Conservation (phyloP, 2,113 vertebrate species). For the Trematocara unimaculatum region DNA sequence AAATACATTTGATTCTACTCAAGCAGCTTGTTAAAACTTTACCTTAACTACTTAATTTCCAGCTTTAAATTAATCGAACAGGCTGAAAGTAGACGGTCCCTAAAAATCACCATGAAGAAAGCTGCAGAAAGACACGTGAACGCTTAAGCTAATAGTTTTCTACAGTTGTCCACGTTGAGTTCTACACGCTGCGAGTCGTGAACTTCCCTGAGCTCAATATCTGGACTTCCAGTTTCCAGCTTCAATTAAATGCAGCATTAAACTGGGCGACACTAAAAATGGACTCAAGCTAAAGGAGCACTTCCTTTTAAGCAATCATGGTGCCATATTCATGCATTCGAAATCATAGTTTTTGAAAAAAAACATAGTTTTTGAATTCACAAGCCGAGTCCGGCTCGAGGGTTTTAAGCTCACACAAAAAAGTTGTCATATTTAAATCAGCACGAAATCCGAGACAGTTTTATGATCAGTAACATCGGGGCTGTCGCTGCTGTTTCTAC, state of each 20-base stretch:
- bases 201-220: not conserved
- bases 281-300: not conserved
- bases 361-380: not conserved
- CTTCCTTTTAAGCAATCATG: not conserved
- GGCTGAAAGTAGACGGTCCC: not conserved
- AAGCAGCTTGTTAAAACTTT: not conserved
- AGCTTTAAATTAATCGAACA: not conserved
- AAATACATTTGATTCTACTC: not conserved
- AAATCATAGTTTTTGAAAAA: not conserved
- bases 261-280: not conserved
- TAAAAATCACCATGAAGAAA: not conserved
- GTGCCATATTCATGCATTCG: too few relatives aligned
- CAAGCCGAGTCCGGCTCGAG: not conserved
- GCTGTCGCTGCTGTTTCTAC: not conserved
- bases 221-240: not conserved
- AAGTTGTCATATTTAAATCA: not conserved
- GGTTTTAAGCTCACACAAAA: not conserved
- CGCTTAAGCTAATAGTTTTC: not conserved
- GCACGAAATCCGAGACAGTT: not conserved
- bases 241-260: not conserved
- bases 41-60: not conserved
- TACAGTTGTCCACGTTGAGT: not conserved
- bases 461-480: not conserved
- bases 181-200: not conserved
- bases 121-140: not conserved